Evolutionary conservation across 2,888 invertebrate species (phyloP).

Genomic region (Harmothoe impar): DNA sequence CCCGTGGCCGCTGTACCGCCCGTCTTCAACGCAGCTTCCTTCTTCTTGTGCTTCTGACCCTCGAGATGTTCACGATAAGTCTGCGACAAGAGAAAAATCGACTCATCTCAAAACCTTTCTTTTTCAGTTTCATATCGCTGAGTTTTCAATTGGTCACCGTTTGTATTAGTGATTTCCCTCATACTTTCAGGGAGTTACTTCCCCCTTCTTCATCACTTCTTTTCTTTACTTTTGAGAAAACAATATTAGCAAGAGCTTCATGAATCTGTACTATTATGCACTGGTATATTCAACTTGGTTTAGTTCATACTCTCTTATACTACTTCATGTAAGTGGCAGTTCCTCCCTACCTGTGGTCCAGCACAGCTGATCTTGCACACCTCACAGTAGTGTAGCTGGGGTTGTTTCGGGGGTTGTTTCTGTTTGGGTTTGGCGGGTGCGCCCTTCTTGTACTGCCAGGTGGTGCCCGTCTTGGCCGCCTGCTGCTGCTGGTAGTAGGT

Average conservation of each 20-base stretch:
- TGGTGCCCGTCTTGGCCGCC: conserved; percentile 70
- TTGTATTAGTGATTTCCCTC: not conserved
- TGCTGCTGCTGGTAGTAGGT: conserved; percentile 95
- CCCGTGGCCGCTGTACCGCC: conserved; percentile 82
- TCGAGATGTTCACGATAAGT: conserved; percentile 98
- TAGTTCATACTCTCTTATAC: too few species aligned
- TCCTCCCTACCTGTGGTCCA: conserved; percentile 89
- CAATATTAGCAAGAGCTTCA: too few species aligned
- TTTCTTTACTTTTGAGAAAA: too few species aligned
- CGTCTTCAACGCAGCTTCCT: conserved; percentile 92
- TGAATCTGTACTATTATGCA: too few species aligned
- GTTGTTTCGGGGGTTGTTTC: conserved; percentile 84
- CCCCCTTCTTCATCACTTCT: too few species aligned
- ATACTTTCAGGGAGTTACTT: too few species aligned
- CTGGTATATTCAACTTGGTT: too few species aligned
- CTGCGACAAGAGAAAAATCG: conserved; percentile 83
- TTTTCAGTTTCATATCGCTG: too few species aligned
- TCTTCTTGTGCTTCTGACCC: conserved; percentile 99
- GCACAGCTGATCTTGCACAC: conserved; percentile 99
- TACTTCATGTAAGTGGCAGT: too few species aligned
- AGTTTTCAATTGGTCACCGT: not conserved
- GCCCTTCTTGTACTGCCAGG: conserved; percentile 69
- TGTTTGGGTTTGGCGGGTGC: conserved; percentile 71
- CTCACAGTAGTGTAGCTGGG: conserved; percentile 95
- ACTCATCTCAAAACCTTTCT: not conserved